Percentiles rank a stretch among this genome's conserved stretches.
phyloP scores from a whole-genome alignment of 1,140 invertebrate genomes.

The Potamilus streckersoni region DNA sequence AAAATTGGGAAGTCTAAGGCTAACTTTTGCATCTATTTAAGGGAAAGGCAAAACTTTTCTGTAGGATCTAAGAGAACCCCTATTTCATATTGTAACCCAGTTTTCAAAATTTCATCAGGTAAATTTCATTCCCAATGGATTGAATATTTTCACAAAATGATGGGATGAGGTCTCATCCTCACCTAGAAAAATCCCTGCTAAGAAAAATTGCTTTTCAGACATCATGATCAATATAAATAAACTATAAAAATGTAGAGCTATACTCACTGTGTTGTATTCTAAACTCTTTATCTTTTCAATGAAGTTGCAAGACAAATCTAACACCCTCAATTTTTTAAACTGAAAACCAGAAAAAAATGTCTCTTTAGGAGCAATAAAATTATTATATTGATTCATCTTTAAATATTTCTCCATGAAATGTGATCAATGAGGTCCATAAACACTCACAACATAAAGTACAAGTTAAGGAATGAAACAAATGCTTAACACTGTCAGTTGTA shows the following conservation, averaged over 20 bases:
- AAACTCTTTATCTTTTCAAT: conserved; percentile 56
- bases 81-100: too few species aligned
- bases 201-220: not conserved
- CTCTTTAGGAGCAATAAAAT: too few species aligned
- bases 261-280: conserved; percentile 48
- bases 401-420: not conserved
- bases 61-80: too few species aligned
- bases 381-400: too few species aligned
- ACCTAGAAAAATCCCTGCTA: not conserved
- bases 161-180: not conserved
- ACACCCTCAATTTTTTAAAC: conserved; percentile 57
- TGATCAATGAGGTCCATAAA: too few species aligned
- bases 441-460: too few species aligned
- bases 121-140: not conserved
- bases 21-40: too few species aligned
- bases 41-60: too few species aligned
- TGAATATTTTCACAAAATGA: not conserved
- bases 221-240: not conserved
- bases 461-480: too few species aligned
- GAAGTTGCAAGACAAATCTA: conserved; percentile 63
- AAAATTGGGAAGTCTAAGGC: too few species aligned
- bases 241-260: not conserved
- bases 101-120: too few species aligned
- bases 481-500: too few species aligned
- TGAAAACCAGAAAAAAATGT: conserved; percentile 36